Percentiles rank a stretch among this genome's conserved stretches.
These are phyloP conservation scores for Drosophila pachea DNA, from an alignment of 1,140 invertebrate species.

Conservation along the genomic window DNA sequence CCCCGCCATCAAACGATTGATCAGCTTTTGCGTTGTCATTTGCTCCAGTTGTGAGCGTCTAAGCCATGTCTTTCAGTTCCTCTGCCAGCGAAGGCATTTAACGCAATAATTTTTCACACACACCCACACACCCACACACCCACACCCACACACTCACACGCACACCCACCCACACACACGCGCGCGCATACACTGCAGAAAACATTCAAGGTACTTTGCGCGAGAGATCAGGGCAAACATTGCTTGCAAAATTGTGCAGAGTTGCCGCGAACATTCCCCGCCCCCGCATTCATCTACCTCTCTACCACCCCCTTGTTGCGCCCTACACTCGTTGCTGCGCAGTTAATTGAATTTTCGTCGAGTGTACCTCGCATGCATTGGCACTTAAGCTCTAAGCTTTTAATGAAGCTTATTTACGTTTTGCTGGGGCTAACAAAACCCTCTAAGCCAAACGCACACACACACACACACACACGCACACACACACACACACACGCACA, in stretches of 20 bases:
- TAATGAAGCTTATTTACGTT: slow-evolving; percentile 64
- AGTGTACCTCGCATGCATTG: slow-evolving; percentile 10
- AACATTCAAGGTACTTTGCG: too few species aligned
- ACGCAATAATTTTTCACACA: slow-evolving; percentile 38
- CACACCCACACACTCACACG: too few species aligned
- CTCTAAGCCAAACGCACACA: neutral
- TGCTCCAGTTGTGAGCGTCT: slow-evolving; percentile 8
- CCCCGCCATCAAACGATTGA: neutral
- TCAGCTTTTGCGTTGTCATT: slow-evolving; percentile 24
- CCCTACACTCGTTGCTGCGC: too few species aligned
- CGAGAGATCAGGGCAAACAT: too few species aligned
- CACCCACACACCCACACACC: too few species aligned
- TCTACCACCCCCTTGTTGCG: too few species aligned
- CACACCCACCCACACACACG: too few species aligned
- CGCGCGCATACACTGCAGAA: too few species aligned
- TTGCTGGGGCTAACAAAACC: slow-evolving; percentile 28
- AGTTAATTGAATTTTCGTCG: neutral
- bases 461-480: slow-evolving; percentile 1
- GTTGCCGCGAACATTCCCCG: too few species aligned
- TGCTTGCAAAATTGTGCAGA: too few species aligned
- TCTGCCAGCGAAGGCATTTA: slow-evolving; percentile 17
- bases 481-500: slow-evolving; percentile 13
- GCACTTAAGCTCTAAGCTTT: slow-evolving; percentile 63
- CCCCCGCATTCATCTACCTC: too few species aligned
- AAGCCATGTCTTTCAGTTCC: slow-evolving; percentile 1